These are phyloP conservation scores for Forpus xanthops DNA, from an alignment of 2,797 vertebrate species.

Conservation along the genomic window DNA sequence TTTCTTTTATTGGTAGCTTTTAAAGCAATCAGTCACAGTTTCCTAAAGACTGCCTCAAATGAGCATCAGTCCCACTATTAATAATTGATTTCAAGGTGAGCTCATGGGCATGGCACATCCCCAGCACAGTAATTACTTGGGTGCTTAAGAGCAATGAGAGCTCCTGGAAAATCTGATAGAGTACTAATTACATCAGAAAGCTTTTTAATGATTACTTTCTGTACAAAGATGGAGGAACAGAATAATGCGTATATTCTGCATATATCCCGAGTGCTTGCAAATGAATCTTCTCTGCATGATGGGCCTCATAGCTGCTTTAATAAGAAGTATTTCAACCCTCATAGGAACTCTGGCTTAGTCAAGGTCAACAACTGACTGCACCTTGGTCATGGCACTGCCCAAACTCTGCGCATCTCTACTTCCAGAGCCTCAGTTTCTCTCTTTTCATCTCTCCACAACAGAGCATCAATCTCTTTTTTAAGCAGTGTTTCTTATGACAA, in stretches of 20 bases:
- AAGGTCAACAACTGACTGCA: background rate
- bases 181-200: slow-evolving; percentile 38
- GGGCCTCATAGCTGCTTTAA: background rate
- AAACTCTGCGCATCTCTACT: background rate
- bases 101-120: slow-evolving; percentile 46
- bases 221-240: background rate
- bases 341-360: background rate
- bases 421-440: background rate
- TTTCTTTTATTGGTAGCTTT: background rate
- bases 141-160: slow-evolving; percentile 31
- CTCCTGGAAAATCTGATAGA: slow-evolving; percentile 25
- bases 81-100: slow-evolving; percentile 58
- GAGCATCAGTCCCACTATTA: background rate
- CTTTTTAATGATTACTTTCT: slow-evolving; percentile 44
- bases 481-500: background rate
- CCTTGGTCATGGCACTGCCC: background rate
- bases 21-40: background rate
- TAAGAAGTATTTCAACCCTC: background rate
- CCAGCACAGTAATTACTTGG: slow-evolving; percentile 33
- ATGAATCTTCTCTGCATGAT: background rate
- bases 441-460: background rate
- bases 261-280: background rate
- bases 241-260: background rate
- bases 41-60: background rate
- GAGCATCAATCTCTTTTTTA: background rate